A percentile compares a stretch with the other conserved stretches of the same genome.
Evolutionary conservation across 2,113 vertebrate species (phyloP).

Genomic region (Isurus oxyrinchus): DNA sequence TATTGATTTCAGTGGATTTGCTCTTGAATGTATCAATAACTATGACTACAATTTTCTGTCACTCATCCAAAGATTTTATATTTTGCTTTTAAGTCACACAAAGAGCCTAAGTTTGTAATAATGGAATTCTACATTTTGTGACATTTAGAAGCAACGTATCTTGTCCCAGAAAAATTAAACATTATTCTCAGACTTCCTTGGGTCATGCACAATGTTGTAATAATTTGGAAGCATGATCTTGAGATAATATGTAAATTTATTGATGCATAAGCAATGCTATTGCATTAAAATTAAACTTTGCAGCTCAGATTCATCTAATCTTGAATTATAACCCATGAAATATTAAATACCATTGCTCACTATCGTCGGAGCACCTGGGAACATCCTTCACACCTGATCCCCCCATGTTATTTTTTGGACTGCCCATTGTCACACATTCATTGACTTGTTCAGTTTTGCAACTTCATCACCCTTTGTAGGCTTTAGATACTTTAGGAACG

Average conservation of each 20-base stretch:
- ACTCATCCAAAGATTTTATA: background rate
- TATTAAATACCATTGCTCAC: background rate
- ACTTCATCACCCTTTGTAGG: background rate
- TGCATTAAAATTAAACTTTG: background rate
- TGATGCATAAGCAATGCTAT: background rate
- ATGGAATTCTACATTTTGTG: background rate
- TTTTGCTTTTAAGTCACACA: background rate
- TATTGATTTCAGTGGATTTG: background rate
- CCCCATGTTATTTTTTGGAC: background rate
- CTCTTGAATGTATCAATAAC: background rate
- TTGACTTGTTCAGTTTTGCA: background rate
- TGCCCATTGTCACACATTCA: background rate
- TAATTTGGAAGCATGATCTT: background rate
- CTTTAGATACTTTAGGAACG: background rate
- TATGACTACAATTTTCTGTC: background rate
- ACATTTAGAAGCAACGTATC: background rate
- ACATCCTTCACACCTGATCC: background rate
- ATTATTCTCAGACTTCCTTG: background rate
- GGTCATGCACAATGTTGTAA: background rate
- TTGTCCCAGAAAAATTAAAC: background rate
- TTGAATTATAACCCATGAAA: background rate
- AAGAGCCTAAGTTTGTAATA: background rate
- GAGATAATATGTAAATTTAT: background rate
- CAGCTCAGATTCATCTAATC: background rate
- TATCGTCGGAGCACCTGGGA: background rate